Evolutionary conservation across 2,888 invertebrate genomes (phyloP), one percentile per base, ranked within the genome.

Genomic region (Melipona beecheii): DNA sequence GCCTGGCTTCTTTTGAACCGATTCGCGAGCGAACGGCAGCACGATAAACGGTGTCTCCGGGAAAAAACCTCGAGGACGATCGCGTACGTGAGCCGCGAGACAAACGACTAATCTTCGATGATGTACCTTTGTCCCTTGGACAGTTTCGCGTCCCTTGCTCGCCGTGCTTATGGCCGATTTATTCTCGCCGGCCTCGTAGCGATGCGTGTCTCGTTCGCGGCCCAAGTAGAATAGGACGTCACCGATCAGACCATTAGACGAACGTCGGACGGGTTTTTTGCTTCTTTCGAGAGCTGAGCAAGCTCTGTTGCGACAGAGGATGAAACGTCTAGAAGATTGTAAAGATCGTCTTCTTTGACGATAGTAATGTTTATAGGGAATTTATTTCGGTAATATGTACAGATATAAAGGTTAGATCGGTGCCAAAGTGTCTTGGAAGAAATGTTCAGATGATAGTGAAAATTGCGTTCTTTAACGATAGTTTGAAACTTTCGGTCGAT

Each of bases 41-140:
- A 83, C 74, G 85, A 81, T 82, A 78, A 86, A 83, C 65, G 86
- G 74, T 70, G 64, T 75, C 54, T 54, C 15, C 11, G 9, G 72
- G 52, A 81, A 89, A 87, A 89, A 87, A 87, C 77, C 74, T 78
- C 65, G 56, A 71, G 50, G 85, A 75, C 71, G 81, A 75, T 83
- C 74, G 76, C 65, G 84, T 80, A 92, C 91, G 91, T 91, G 91
- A 92, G 89, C 87, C 81, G 91, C 83, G 78, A 90, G 78, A 86
- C 86, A 91, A 92, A 90, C 83, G 89, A 70, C 85, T 85, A 86
- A 85, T 85, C 85, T 78, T 68, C 77, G 71, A 84, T 21, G 75
- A 50, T 27, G 19, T n/a, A 27, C 49, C 24, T 17, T 31, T 70
- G 70, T 60, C 49, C 82, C 82, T 68, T 74, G 70, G 60, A 60